Evolutionary conservation across 2,888 invertebrate genomes (phyloP).

Genomic region (Dinocampus coccinellae): DNA sequence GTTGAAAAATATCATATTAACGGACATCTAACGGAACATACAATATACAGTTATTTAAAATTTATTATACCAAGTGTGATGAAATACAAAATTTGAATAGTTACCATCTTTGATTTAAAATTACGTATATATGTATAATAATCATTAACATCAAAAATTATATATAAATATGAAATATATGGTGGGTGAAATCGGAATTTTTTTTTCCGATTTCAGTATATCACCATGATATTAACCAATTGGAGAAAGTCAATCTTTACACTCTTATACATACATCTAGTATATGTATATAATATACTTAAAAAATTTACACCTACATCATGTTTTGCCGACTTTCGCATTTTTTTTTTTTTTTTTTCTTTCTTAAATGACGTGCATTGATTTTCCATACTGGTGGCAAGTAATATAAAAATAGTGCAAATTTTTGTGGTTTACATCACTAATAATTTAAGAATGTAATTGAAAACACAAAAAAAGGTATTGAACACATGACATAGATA

Average conservation of each 20-base stretch:
- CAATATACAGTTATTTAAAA: too few species aligned
- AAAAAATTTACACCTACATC: neutral
- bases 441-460: too few species aligned
- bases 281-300: neutral
- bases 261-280: neutral
- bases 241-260: neutral
- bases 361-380: neutral
- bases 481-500: too few species aligned
- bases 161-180: neutral
- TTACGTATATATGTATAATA: neutral
- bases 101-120: too few species aligned
- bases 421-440: neutral
- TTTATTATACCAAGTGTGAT: too few species aligned
- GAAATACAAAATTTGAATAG: too few species aligned
- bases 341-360: neutral
- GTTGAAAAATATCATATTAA: too few species aligned
- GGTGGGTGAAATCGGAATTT: neutral
- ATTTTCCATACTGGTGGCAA: neutral
- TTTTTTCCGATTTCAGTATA: neutral
- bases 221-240: neutral
- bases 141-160: neutral
- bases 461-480: too few species aligned
- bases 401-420: neutral
- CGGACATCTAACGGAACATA: too few species aligned
- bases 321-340: neutral